A percentile compares a stretch with the other conserved stretches of the same genome.
Conservation (phyloP, 1,140 invertebrate species). For the Reticulitermes speratus region DNA sequence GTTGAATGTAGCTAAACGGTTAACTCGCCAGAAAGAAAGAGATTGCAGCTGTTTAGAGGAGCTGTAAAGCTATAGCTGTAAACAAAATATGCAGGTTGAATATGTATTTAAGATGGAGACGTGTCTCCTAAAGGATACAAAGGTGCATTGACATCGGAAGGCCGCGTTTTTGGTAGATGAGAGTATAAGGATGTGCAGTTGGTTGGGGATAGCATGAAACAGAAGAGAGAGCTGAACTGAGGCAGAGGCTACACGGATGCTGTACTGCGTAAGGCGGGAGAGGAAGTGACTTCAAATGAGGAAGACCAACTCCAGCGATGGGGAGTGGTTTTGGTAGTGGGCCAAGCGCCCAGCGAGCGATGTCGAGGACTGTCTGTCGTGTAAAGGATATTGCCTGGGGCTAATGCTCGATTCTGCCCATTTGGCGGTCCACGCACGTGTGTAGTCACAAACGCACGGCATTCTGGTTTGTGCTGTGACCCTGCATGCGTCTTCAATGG, state of each 20-base stretch:
- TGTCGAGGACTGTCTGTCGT: not conserved
- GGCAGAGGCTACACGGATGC: not conserved
- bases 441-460: not conserved
- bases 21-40: not conserved
- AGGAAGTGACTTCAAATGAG: not conserved
- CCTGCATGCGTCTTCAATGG: no score
- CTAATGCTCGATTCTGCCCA: not conserved
- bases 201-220: not conserved
- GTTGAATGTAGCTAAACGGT: no score
- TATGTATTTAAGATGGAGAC: not conserved
- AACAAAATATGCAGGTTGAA: not conserved
- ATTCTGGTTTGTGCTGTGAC: no score
- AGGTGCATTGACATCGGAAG: constrained; percentile 8
- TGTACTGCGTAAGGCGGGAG: not conserved
- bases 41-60: not conserved
- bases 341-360: not conserved
- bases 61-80: not conserved
- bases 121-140: not conserved
- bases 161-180: not conserved
- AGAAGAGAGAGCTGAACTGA: not conserved
- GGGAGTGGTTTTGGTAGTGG: not conserved
- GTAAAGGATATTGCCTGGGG: not conserved
- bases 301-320: not conserved
- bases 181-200: not conserved
- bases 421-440: not conserved